phyloP scores from a whole-genome alignment of 2,888 invertebrate genomes.

The Drosophila kanekoi region DNA sequence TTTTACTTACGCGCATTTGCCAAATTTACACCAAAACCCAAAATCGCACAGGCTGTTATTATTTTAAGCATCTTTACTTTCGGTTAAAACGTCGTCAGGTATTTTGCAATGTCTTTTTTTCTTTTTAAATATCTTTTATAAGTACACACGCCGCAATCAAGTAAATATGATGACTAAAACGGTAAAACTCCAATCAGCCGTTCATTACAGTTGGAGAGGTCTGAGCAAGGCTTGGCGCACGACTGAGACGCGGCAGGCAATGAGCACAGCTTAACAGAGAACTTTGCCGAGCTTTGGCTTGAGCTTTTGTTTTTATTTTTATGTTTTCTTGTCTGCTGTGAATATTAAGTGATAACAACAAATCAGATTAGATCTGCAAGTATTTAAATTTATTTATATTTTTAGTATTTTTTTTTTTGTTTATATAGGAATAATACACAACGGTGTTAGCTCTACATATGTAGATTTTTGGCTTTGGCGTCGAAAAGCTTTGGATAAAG shows the following conservation, averaged over 20 bases:
- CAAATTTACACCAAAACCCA: constrained; percentile 36
- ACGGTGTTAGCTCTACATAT: constrained; percentile 28
- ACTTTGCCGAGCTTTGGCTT: constrained; percentile 49
- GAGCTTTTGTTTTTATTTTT: constrained; percentile 54
- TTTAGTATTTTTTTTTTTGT: constrained; percentile 18
- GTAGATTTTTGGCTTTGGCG: constrained; percentile 61
- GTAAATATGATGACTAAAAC: constrained; percentile 38
- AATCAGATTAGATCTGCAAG: background rate
- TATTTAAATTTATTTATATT: constrained; percentile 6
- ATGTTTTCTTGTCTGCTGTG: background rate
- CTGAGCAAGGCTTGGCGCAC: constrained; percentile 53
- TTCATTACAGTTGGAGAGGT: constrained; percentile 19
- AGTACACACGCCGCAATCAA: constrained; percentile 39
- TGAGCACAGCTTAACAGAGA: constrained; percentile 41
- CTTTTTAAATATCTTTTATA: constrained; percentile 25
- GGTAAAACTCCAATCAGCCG: constrained; percentile 25
- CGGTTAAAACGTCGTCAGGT: constrained; percentile 56
- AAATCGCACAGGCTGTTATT: constrained; percentile 27
- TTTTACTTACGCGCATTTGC: constrained; percentile 65
- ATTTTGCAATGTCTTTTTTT: constrained; percentile 13
- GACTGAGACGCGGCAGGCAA: constrained; percentile 36
- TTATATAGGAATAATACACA: constrained; percentile 34
- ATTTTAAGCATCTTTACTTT: constrained; percentile 47
- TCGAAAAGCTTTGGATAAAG: constrained; percentile 57
- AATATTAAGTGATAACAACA: constrained; percentile 1